Evolutionary conservation across 2,113 vertebrate species (phyloP).

Genomic region (Amblyopsis rosae): DNA sequence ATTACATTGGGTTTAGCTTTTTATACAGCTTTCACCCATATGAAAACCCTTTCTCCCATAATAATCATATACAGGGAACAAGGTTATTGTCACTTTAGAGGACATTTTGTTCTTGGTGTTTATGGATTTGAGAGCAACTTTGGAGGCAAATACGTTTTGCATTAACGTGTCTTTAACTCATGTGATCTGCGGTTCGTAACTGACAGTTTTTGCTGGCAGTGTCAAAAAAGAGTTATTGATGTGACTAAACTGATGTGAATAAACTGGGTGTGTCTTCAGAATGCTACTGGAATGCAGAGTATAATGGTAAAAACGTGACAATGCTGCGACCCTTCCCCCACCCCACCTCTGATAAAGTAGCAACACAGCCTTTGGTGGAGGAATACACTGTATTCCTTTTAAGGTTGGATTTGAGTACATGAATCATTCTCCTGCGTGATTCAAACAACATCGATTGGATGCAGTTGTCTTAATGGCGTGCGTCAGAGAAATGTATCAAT

Average conservation of each 20-base stretch:
- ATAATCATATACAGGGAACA: too few relatives aligned
- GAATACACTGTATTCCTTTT: background rate
- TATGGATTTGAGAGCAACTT: too few relatives aligned
- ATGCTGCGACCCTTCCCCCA: too few relatives aligned
- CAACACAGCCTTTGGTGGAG: background rate
- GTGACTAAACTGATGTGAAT: too few relatives aligned
- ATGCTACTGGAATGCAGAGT: too few relatives aligned
- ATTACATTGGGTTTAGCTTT: too few relatives aligned
- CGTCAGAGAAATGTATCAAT: slow-evolving; percentile 15
- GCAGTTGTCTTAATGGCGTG: background rate
- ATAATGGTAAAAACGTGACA: too few relatives aligned
- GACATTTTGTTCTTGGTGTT: too few relatives aligned
- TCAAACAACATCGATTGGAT: background rate
- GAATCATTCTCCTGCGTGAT: background rate
- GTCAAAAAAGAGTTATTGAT: background rate
- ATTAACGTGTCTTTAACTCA: background rate
- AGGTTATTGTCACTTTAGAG: too few relatives aligned
- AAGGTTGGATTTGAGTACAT: background rate
- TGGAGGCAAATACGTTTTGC: background rate
- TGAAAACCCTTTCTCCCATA: too few relatives aligned
- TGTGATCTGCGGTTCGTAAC: background rate
- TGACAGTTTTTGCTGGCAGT: background rate
- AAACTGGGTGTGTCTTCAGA: too few relatives aligned
- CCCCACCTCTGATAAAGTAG: background rate
- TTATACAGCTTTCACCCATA: too few relatives aligned